Conservation (phyloP, 2,888 invertebrate species). For the Eupelmus urozonus region DNA sequence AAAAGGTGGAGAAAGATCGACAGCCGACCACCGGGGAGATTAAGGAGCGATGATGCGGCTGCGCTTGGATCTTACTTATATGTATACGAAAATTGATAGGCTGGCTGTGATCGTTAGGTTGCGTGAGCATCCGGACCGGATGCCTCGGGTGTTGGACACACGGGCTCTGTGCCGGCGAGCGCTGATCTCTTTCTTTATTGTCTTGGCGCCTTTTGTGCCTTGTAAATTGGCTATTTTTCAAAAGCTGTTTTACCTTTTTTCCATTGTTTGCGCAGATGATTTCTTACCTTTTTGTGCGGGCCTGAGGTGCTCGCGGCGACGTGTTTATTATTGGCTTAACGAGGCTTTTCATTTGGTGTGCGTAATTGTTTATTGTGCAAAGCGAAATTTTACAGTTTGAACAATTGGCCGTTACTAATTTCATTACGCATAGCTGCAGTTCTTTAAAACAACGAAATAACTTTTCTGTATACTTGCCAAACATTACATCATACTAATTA, state of each 20-base stretch:
- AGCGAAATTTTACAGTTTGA: neutral
- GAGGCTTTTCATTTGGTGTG: neutral
- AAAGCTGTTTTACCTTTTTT: constrained; percentile 15
- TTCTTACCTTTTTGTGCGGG: neutral
- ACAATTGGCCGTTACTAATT: too few relatives aligned
- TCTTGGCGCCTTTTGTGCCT: constrained; percentile 45
- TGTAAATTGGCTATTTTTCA: constrained; percentile 53
- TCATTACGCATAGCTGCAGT: too few relatives aligned
- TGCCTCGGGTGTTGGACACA: constrained; percentile 43
- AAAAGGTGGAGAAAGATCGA: constrained; percentile 4
- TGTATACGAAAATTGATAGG: too few relatives aligned
- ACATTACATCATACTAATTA: too few relatives aligned
- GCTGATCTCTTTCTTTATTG: constrained; percentile 22
- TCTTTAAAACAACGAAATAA: too few relatives aligned
- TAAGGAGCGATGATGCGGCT: constrained; percentile 14
- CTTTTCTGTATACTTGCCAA: too few relatives aligned
- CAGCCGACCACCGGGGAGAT: constrained; percentile 43
- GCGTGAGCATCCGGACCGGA: constrained; percentile 39
- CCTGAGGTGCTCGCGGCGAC: neutral
- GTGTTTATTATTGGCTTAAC: constrained; percentile 31
- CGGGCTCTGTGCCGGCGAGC: constrained; percentile 2
- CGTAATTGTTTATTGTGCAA: neutral
- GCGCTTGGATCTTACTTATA: neutral
- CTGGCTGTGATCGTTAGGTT: constrained; percentile 6
- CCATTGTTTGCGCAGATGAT: constrained; percentile 16